Evolutionary conservation across 2,888 invertebrate species (phyloP), one percentile per base, ranked within the genome.

Genomic region (Pedicia rivosa): DNA sequence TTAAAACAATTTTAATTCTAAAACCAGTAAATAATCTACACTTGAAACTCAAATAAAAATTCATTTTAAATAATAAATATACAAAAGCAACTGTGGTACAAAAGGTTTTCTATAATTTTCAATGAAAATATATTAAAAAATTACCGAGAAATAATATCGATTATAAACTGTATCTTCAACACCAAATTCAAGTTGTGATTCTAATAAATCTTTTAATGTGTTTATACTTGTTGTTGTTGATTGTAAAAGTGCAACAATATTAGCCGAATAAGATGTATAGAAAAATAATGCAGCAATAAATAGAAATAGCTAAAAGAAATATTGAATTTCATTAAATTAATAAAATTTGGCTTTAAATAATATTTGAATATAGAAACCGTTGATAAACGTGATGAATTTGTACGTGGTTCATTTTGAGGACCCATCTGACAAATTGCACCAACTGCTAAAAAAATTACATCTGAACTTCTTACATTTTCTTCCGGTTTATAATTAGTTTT

Each of bases 261-360:
- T 77, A 0, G 78, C 78, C 0, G 77, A 74, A 50, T 76, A 78
- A 0, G 78, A 72, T 0, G 75, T 70, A 49, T 74, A 78, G 3
- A 79, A 53, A 40, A 71, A 68, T 40, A 72, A 67, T 9, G 70
- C 53, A 0, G 67, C 59, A 3, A 75, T 44, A 43, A 75, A 68
- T 1, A 76, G 25, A 17, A 15, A 34, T 34, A 25, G 3, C 16
- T 25, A 25, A 25, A 25, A 26, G n/a, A n/a, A 12, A 20, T 16
- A 7, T 16, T 10, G 9, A 33, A 27, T 20, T n/a, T n/a, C 12
- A 27, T 19, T 26, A 28, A 24, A 19, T 20, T 16, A 10, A 20
- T 28, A 8, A 28, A 25, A 37, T 31, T 15, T 25, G 17, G 22
- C 10, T 4, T n/a, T 29, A 34, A 20, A 10, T 27, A 30, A 32